Base-by-base conservation (phyloP, 2,113 vertebrate species). In the Eidolon helvum region DNA sequence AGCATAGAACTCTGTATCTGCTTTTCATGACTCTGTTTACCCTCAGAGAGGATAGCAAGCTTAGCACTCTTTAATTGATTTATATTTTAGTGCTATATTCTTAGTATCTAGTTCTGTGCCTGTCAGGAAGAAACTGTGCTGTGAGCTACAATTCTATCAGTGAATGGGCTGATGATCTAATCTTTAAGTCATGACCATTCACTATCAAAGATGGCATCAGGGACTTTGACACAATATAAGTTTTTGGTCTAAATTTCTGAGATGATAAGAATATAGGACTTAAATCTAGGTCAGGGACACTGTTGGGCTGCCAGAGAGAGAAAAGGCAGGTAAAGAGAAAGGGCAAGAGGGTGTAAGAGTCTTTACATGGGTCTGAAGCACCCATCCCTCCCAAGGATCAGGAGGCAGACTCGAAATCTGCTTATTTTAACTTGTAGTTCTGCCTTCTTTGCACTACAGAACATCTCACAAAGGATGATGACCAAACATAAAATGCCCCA, bases 261-360 rank as follows among this genome's bases (percentile, higher is more conserved):
- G 45, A 50, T 71, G 28, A 35, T 45, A 35, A 75, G 35, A n/a
- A 65, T 21, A 4, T 2, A 53, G 35, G 7, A 69, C 3, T 57
- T 82, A 28, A 63, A 1, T 89, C 3, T 40, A 65, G 28, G 79
- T 6, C 1, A 79, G 74, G 83, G 22, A 78, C 35, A 38, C 19
- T 11, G 1, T 33, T 59, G 72, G 33, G 35, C 24, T 28, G 10
- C 4, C n/a, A 35, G 53, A 48, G 18, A 40, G 14, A 35, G 3
- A 84, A 77, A 72, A 2, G 2, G 11, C 10, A 43, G 6, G 2
- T 7, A 38, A 55, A 21, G 24, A 38, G 15, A 78, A 92, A 78
- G 8, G 35, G 2, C 14, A 35, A 43, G n/a, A 69, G 12, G 0
- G 1, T 2, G 18, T 4, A 33, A 16, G 21, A 4, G 6, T 48